Conservation (phyloP, 2,888 invertebrate genomes). For the Glaucopsyche alexis region DNA sequence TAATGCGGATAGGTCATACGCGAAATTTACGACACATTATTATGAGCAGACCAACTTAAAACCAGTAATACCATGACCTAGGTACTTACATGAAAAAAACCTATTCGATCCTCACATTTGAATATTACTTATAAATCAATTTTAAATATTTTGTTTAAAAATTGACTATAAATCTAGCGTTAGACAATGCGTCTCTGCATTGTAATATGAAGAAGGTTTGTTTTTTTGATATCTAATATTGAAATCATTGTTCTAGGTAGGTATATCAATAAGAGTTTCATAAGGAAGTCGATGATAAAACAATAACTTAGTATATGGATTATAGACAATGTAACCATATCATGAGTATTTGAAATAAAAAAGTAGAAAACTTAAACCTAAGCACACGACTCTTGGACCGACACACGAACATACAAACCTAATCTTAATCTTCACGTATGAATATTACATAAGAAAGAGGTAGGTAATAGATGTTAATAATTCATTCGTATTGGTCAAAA, state of each 20-base stretch:
- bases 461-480: conserved; percentile 20
- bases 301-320: no score
- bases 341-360: no score
- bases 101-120: not conserved
- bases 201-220: not conserved
- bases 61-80: not conserved
- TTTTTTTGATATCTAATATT: no score
- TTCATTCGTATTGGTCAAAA: conserved; percentile 37
- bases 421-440: not conserved
- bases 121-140: not conserved
- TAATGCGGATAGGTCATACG: conserved; percentile 13
- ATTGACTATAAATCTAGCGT: conserved; percentile 18
- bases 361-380: no score
- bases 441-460: conserved; percentile 5
- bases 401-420: not conserved
- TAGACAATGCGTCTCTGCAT: conserved; percentile 29
- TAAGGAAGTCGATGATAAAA: no score
- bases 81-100: not conserved
- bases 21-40: conserved; percentile 7
- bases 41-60: not conserved
- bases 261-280: no score
- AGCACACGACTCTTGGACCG: not conserved
- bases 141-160: conserved; percentile 1
- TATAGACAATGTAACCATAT: no score
- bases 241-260: no score